Evolutionary conservation across 1,140 invertebrate genomes (phyloP).

Genomic region (Eulimnadia texana): DNA sequence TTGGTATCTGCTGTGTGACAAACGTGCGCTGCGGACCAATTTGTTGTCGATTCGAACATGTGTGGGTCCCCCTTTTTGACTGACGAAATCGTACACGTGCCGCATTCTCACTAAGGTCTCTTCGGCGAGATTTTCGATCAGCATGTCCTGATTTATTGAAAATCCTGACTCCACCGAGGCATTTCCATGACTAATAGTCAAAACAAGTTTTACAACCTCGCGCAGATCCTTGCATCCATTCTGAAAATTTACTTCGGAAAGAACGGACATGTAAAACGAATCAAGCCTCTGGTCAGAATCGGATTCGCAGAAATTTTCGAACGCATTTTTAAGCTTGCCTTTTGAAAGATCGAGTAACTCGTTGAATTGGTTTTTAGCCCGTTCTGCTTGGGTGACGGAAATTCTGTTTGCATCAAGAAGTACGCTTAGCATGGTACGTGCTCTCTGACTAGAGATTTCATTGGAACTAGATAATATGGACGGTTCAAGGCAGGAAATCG

Average conservation of each 20-base stretch:
- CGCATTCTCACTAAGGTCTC: constrained; percentile 1
- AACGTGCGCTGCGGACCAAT: not conserved
- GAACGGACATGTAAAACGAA: not conserved
- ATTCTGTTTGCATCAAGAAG: not conserved
- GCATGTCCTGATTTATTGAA: constrained; percentile 5
- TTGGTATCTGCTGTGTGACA: not conserved
- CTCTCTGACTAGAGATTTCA: not conserved
- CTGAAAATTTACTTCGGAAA: not conserved
- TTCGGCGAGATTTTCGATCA: constrained; percentile 3
- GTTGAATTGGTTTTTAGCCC: not conserved
- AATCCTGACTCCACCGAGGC: not conserved
- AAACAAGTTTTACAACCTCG: not conserved
- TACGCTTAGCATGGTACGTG: not conserved
- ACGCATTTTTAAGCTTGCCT: not conserved
- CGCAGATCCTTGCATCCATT: not conserved
- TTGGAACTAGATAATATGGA: not conserved
- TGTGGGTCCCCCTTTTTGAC: not conserved
- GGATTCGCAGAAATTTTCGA: not conserved
- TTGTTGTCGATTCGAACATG: not conserved
- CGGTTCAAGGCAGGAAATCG: constrained; percentile 1
- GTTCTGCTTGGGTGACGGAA: not conserved
- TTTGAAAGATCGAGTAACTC: not conserved
- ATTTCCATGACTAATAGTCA: not conserved
- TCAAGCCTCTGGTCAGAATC: not conserved
- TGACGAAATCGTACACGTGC: constrained; percentile 1